Conservation (phyloP, 2,888 invertebrate species). For the Macaria notata region DNA sequence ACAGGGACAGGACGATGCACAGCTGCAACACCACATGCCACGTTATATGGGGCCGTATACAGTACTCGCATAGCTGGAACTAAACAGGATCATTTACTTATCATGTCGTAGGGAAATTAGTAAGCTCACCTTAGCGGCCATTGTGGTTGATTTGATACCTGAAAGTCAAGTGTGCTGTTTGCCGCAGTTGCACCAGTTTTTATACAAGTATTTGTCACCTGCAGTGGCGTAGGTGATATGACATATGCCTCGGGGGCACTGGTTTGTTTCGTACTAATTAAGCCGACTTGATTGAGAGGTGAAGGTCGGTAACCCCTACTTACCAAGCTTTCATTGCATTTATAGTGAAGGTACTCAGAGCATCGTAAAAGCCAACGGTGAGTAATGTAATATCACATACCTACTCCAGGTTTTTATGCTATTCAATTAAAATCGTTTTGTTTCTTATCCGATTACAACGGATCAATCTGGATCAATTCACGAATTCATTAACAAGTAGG, state of each 20-base stretch:
- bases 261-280: conserved; percentile 37
- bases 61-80: too few relatives aligned
- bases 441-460: too few relatives aligned
- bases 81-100: too few relatives aligned
- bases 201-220: conserved; percentile 53
- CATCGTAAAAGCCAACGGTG: not conserved
- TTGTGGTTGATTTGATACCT: conserved; percentile 58
- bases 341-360: not conserved
- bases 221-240: conserved; percentile 36
- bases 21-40: conserved; percentile 39
- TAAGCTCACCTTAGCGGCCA: conserved; percentile 64
- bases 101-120: not conserved
- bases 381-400: not conserved
- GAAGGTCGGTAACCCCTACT: conserved; percentile 42
- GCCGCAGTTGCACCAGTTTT: conserved; percentile 49
- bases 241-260: conserved; percentile 34
- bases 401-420: too few relatives aligned
- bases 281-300: conserved; percentile 47
- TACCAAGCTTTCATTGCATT: conserved; percentile 8
- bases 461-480: too few relatives aligned
- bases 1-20: conserved; percentile 57
- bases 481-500: too few relatives aligned
- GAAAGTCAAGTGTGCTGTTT: conserved; percentile 53
- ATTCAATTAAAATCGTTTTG: too few relatives aligned
- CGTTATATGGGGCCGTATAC: too few relatives aligned